Conservation (phyloP, 2,888 invertebrate genomes). For the Petrolisthes manimaculis region DNA sequence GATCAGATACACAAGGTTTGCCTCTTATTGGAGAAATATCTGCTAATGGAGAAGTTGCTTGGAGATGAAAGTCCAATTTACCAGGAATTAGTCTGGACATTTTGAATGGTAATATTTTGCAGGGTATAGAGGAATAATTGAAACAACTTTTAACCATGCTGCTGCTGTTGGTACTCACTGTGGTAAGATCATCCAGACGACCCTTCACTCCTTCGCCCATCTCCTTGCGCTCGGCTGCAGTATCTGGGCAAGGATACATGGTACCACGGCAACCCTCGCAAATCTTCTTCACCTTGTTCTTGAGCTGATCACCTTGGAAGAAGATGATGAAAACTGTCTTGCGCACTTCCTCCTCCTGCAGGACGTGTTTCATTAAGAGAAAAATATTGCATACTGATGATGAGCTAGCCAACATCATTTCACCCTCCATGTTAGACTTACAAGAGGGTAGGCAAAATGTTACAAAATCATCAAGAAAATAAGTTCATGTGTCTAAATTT, state of each 20-base stretch:
- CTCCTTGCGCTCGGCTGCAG: constrained; percentile 66
- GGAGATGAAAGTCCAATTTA: too few relatives aligned
- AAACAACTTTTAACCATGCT: not conserved
- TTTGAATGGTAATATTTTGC: not conserved
- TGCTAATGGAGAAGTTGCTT: too few relatives aligned
- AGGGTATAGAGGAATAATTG: not conserved
- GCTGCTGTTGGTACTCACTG: constrained; percentile 64
- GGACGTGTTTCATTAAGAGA: not conserved
- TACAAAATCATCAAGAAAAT: not conserved
- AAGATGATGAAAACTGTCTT: constrained; percentile 68
- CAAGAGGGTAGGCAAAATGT: not conserved
- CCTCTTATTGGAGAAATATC: too few relatives aligned
- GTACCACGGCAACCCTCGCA: constrained; percentile 68
- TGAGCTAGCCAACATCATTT: too few relatives aligned
- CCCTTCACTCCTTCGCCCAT: constrained; percentile 67
- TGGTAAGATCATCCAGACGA: constrained; percentile 66
- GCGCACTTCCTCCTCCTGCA: constrained; percentile 67
- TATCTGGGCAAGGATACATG: constrained; percentile 67
- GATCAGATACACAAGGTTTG: too few relatives aligned
- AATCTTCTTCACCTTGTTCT: constrained; percentile 68
- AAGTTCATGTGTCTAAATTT: too few relatives aligned
- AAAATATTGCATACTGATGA: not conserved
- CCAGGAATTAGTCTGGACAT: too few relatives aligned
- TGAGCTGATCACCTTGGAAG: constrained; percentile 69
- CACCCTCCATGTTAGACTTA: too few relatives aligned